Conservation (phyloP, 2,113 vertebrate species). For the Hippocampus abdominalis region DNA sequence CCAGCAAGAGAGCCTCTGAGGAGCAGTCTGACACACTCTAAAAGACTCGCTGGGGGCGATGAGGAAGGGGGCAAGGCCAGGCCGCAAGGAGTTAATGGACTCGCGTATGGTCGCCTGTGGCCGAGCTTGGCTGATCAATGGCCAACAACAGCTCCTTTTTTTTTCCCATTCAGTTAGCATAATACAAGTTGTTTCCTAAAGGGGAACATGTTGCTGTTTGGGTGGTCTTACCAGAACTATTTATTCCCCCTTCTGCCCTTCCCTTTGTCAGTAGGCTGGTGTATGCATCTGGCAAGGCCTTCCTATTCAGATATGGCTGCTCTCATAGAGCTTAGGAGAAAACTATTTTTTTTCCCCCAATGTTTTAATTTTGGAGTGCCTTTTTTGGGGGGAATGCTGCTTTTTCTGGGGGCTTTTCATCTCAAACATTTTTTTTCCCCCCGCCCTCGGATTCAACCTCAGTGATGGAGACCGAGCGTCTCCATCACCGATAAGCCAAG, state of each 20-base stretch:
- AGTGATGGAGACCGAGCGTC: constrained; percentile 25
- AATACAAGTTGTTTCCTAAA: constrained; percentile 58
- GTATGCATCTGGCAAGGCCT: constrained; percentile 82
- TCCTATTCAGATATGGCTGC: constrained; percentile 82
- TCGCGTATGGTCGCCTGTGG: constrained; percentile 49
- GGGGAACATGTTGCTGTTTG: constrained; percentile 76
- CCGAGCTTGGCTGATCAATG: constrained; percentile 38
- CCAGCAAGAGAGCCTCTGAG: constrained; percentile 97
- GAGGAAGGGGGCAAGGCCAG: no score
- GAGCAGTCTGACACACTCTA: constrained; percentile 60
- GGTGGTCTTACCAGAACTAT: constrained; percentile 83
- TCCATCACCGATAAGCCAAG: constrained; percentile 54
- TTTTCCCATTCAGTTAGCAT: no score
- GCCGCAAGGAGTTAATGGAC: constrained; percentile 47
- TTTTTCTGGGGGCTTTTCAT: constrained; percentile 78
- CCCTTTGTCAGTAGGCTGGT: constrained; percentile 78
- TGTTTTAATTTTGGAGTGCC: constrained; percentile 89
- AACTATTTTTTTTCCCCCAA: constrained; percentile 49
- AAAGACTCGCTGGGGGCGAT: constrained; percentile 57
- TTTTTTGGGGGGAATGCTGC: constrained; percentile 83
- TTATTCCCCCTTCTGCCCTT: constrained; percentile 47
- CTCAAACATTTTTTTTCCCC: constrained; percentile 19
- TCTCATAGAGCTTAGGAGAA: constrained; percentile 88
- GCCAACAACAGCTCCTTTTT: background rate
- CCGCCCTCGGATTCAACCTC: constrained; percentile 13